Base-by-base conservation (phyloP, 1,140 invertebrate species). In the Diorhabda sublineata region DNA sequence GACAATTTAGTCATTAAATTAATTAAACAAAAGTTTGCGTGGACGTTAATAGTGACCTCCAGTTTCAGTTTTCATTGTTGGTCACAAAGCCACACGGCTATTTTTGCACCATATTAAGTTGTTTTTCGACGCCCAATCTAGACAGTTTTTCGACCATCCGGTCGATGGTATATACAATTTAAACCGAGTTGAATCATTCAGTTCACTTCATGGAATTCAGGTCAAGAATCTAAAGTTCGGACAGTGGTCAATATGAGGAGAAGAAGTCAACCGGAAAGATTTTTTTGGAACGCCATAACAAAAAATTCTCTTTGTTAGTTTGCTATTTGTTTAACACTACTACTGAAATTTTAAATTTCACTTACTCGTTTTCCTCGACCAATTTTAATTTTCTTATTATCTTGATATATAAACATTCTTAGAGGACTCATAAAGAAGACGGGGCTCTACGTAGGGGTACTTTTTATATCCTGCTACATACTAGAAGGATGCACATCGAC, bases 41-140 rank as follows among this genome's bases (percentile, higher is more conserved):
- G 47, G 47, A 52, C n/a, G 47, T 52, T 52, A 8, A 52, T 8
- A 52, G 47, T 52, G 47, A 52, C 47, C 47, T 52, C 47, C 47
- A 52, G 47, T n/a, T 52, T 52, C 6, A 52, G 47, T 52, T 52
- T 52, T 6, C 47, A 52, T 52, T 52, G 47, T 52, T n/a, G 47
- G 47, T 52, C 6, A n/a, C 47, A 52, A 4, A 52, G 4, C 2
- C 47, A 26, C 26, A 4, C 47, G 47, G 47, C 47, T 52, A 52
- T 52, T 52, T 52, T 52, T 52, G 47, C 47, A 52, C 47, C 47
- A 52, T 52, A 52, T 52, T 52, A 52, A 52, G 47, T 52, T 52
- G 47, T 52, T 52, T 26, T 52, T 52, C 47, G 47, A 52, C 4
- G 47, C 47, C 47, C 47, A 52, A 52, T 52, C 47, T 6, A 52